These are phyloP conservation scores for Molothrus ater DNA, from an alignment of 2,797 vertebrate genomes.

Conservation along the genomic window DNA sequence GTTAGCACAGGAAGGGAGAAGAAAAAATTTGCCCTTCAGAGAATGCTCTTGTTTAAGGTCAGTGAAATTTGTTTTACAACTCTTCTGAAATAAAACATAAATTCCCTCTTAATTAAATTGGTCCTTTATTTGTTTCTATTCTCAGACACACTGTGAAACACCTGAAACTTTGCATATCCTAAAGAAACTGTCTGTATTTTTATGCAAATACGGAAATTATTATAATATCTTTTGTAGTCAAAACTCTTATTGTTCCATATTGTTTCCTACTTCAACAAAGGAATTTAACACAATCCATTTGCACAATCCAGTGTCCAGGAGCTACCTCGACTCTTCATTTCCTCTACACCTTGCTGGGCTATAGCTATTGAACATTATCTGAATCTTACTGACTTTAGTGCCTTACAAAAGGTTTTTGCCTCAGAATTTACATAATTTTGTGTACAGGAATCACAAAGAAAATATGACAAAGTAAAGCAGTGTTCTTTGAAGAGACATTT, in stretches of 20 bases:
- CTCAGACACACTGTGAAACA: neutral
- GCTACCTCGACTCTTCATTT: neutral
- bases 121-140: neutral
- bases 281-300: neutral
- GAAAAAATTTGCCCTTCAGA: conserved; percentile 44
- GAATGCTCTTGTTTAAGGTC: conserved; percentile 19
- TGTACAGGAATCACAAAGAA: neutral
- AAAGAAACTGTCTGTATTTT: neutral
- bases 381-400: neutral
- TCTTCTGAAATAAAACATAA: conserved; percentile 6
- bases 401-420: neutral
- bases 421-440: neutral
- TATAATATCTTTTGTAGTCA: neutral
- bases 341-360: neutral
- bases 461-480: neutral
- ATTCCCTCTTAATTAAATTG: neutral
- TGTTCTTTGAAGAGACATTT: neutral
- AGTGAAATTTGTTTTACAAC: conserved; percentile 38
- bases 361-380: neutral
- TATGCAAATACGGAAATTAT: neutral
- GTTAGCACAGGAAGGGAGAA: neutral
- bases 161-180: neutral
- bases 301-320: neutral
- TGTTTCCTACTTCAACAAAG: neutral
- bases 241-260: neutral